These are phyloP conservation scores for Drosophila insularis DNA, from an alignment of 1,140 invertebrate genomes.

Conservation along the genomic window DNA sequence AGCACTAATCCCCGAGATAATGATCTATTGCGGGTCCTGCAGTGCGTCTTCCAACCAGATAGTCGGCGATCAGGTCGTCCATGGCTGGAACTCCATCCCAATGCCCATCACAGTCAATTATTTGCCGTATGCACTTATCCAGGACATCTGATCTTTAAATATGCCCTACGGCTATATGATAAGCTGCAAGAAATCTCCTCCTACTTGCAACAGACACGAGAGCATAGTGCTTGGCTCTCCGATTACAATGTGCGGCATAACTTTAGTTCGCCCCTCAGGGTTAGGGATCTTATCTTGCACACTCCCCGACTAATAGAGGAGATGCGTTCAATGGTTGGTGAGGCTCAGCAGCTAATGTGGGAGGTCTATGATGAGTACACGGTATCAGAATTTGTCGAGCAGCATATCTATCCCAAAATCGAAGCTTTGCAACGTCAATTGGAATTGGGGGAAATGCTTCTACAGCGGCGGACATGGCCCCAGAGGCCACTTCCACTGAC, in stretches of 20 bases:
- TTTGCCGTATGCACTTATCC: slow-evolving; percentile 82
- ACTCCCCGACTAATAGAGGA: slow-evolving; percentile 86
- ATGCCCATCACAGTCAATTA: slow-evolving; percentile 70
- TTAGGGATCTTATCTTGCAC: slow-evolving; percentile 87
- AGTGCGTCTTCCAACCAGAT: slow-evolving; percentile 83
- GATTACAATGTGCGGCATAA: slow-evolving; percentile 91
- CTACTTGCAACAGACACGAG: slow-evolving; percentile 80
- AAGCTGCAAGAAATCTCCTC: slow-evolving; percentile 83
- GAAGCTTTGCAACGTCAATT: slow-evolving; percentile 83
- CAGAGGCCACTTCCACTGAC: slow-evolving; percentile 77
- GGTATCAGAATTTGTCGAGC: slow-evolving; percentile 89
- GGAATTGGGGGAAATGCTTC: slow-evolving; percentile 79
- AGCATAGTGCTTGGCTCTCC: slow-evolving; percentile 88
- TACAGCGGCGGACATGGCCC: slow-evolving; percentile 79
- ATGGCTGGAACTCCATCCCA: slow-evolving; percentile 74
- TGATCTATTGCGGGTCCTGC: slow-evolving; percentile 84
- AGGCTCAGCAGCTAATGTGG: slow-evolving; percentile 86
- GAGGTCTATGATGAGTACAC: slow-evolving; percentile 89
- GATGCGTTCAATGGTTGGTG: slow-evolving; percentile 85
- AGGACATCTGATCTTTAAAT: slow-evolving; percentile 85
- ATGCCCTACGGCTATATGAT: slow-evolving; percentile 84
- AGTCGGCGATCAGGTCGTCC: slow-evolving; percentile 75
- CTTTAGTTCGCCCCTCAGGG: slow-evolving; percentile 88
- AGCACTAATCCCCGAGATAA: slow-evolving; percentile 84
- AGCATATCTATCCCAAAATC: slow-evolving; percentile 83